Percentiles rank a stretch among this genome's conserved stretches.
Evolutionary conservation across 2,888 invertebrate species (phyloP).

Genomic region (Pyrochroa serraticornis): DNA sequence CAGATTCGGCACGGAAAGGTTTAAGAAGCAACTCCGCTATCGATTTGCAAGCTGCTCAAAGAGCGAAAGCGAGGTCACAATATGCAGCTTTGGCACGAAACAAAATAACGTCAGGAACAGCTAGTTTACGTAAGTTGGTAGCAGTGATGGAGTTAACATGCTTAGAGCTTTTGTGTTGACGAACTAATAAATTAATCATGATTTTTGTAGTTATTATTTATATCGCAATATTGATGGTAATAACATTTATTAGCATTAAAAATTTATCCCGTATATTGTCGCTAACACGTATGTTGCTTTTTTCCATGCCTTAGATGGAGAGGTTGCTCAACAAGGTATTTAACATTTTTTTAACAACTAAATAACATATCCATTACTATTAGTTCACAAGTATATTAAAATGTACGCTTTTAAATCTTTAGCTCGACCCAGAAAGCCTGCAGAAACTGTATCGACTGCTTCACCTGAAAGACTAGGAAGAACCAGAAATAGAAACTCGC

Average conservation of each 20-base stretch:
- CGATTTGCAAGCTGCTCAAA: slow-evolving; percentile 88
- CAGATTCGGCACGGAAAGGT: slow-evolving; percentile 57
- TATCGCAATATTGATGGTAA: not conserved
- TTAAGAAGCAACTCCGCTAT: slow-evolving; percentile 91
- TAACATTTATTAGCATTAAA: not conserved
- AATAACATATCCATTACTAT: slow-evolving; percentile 2
- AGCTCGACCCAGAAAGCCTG: slow-evolving; percentile 72
- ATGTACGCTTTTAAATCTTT: slow-evolving; percentile 29
- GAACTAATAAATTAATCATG: slow-evolving; percentile 32
- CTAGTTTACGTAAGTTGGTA: slow-evolving; percentile 74
- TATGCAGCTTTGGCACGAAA: slow-evolving; percentile 82
- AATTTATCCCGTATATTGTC: slow-evolving; percentile 3
- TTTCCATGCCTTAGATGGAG: slow-evolving; percentile 63
- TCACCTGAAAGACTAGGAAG: slow-evolving; percentile 66
- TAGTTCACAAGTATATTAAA: not conserved
- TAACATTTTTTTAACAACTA: slow-evolving; percentile 33
- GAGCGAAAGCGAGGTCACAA: slow-evolving; percentile 82
- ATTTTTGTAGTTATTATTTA: slow-evolving; percentile 11
- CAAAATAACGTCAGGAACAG: slow-evolving; percentile 70
- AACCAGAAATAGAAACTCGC: slow-evolving; percentile 74
- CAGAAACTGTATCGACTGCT: slow-evolving; percentile 61
- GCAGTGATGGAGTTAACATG: not conserved
- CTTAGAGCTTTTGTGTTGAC: slow-evolving; percentile 15
- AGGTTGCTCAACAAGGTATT: slow-evolving; percentile 70
- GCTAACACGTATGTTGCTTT: slow-evolving; percentile 44